phyloP scores from a whole-genome alignment of 2,888 invertebrate genomes.

The Lysandra bellargus region DNA sequence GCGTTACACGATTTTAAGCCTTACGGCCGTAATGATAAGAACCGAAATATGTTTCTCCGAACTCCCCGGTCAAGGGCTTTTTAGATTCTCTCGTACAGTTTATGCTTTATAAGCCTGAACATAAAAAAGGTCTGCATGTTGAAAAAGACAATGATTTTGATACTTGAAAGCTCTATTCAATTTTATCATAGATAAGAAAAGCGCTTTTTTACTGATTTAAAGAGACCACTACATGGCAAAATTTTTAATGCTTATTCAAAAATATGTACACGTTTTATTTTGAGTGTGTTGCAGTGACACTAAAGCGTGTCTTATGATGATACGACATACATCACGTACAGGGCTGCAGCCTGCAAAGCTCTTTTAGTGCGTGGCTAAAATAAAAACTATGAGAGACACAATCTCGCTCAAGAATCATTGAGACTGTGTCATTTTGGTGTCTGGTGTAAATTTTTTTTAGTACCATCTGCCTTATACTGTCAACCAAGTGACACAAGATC shows the following conservation, averaged over 20 bases:
- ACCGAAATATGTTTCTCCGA: neutral
- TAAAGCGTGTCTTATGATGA: neutral
- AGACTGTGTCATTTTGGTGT: too few species aligned
- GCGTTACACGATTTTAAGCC: neutral
- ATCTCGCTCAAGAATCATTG: too few species aligned
- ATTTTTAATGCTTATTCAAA: neutral
- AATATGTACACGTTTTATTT: neutral
- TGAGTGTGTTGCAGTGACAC: neutral
- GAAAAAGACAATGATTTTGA: constrained; percentile 28
- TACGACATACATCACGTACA: too few species aligned
- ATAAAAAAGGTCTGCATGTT: constrained; percentile 24
- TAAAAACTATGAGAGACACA: too few species aligned
- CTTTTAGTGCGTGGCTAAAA: neutral
- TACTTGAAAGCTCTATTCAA: constrained; percentile 21
- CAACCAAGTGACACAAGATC: too few species aligned
- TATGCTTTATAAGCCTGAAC: constrained; percentile 29
- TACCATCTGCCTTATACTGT: too few species aligned
- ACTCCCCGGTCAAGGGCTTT: constrained; percentile 14
- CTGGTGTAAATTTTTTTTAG: too few species aligned
- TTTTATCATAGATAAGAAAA: constrained; percentile 3
- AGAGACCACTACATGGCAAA: neutral
- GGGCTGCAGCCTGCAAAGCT: too few species aligned
- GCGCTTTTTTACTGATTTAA: constrained; percentile 8
- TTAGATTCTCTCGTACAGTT: constrained; percentile 18
- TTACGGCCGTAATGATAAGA: neutral